A percentile compares a stretch with the other conserved stretches of the same genome.
Evolutionary conservation across 1,140 invertebrate species (phyloP).

Genomic region (Pentalonia nigronervosa): DNA sequence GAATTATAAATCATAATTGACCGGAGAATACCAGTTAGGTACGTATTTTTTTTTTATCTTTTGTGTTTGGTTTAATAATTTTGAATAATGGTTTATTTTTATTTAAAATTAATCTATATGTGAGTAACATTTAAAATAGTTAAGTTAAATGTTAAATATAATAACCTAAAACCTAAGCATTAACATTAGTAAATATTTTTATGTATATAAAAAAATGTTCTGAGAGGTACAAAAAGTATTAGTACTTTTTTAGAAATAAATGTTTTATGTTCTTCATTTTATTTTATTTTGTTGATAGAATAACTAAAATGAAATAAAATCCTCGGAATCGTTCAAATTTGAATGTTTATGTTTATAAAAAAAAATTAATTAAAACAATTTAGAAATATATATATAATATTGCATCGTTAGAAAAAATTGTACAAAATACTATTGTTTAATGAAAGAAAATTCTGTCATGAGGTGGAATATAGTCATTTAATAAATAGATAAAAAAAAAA

Average conservation of each 20-base stretch:
- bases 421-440: neutral
- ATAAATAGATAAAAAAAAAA: neutral
- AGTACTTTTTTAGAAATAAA: slow-evolving; percentile 1
- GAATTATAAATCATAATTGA: too few relatives aligned
- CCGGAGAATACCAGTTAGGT: too few relatives aligned
- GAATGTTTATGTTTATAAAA: too few relatives aligned
- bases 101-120: too few relatives aligned
- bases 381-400: neutral
- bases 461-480: neutral
- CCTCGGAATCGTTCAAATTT: too few relatives aligned
- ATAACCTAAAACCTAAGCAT: too few relatives aligned
- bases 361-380: neutral
- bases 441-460: neutral
- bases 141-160: too few relatives aligned
- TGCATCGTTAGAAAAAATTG: neutral
- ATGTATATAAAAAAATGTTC: neutral
- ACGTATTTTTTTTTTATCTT: too few relatives aligned
- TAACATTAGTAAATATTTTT: too few relatives aligned
- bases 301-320: neutral
- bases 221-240: neutral
- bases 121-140: too few relatives aligned
- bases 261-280: neutral
- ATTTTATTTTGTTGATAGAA: neutral
- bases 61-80: too few relatives aligned
- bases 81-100: too few relatives aligned